A percentile compares a stretch with the other conserved stretches of the same genome.
Conservation (phyloP, 2,113 vertebrate species). For the Melanerpes aurifrons region DNA sequence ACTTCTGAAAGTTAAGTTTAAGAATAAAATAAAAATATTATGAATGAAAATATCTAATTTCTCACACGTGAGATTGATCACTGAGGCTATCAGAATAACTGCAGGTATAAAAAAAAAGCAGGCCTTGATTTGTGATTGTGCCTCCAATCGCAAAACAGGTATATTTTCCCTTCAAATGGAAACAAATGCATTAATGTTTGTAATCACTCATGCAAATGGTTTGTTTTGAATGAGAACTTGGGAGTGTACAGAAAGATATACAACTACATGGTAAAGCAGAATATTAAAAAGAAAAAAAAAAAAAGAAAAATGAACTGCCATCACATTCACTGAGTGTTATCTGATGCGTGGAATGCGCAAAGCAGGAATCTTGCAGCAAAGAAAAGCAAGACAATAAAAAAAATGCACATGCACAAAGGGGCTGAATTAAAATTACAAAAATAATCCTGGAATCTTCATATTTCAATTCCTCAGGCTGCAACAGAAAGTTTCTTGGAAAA, state of each 20-base stretch:
- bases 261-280: background rate
- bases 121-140: background rate
- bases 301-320: background rate
- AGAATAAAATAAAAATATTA: background rate
- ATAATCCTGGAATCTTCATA: background rate
- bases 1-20: background rate
- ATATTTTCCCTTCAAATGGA: background rate
- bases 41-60: background rate
- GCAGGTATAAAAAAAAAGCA: background rate
- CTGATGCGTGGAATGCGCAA: background rate
- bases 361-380: constrained; percentile 21
- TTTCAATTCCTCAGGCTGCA: background rate
- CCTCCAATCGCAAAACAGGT: background rate
- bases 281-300: background rate
- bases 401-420: constrained; percentile 63
- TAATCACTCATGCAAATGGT: background rate
- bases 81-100: background rate
- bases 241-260: background rate
- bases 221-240: background rate
- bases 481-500: background rate
- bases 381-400: constrained; percentile 8
- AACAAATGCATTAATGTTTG: background rate
- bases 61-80: background rate
- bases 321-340: constrained; percentile 18
- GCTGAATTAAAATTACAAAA: constrained; percentile 42